Evolutionary conservation across 35 echinoderm and acorn worm genomes (phyloP).

Genomic region (Lytechinus pictus): DNA sequence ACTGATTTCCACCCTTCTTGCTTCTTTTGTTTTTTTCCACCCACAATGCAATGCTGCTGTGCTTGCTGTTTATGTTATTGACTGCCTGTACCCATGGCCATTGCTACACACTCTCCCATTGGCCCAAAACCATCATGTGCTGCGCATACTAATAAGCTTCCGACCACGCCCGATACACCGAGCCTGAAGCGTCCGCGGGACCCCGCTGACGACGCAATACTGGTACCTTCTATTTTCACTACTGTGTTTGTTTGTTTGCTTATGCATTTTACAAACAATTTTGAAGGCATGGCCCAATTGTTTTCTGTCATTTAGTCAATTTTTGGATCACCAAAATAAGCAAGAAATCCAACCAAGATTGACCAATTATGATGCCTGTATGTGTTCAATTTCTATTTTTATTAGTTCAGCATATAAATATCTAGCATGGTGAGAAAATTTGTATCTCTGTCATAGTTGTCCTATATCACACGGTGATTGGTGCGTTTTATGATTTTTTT

Average conservation of each 20-base stretch:
- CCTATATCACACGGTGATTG: constrained; percentile 20
- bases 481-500: constrained; percentile 48
- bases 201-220: constrained; percentile 87
- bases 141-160: constrained; percentile 99
- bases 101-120: constrained; percentile 99
- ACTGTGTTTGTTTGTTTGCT: constrained; percentile 55
- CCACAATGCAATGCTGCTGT: constrained; percentile 99
- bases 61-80: constrained; percentile 99
- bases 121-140: constrained; percentile 99
- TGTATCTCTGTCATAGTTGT: background rate
- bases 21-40: constrained; percentile 96
- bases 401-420: constrained; percentile 18
- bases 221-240: constrained; percentile 84
- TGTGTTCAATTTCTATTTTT: constrained; percentile 36
- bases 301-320: constrained; percentile 21
- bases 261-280: constrained; percentile 50
- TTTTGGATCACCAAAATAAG: background rate
- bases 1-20: constrained; percentile 98
- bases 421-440: constrained; percentile 41
- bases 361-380: background rate
- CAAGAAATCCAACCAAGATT: background rate
- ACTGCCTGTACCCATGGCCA: constrained; percentile 99
- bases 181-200: constrained; percentile 95
- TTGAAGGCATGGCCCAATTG: constrained; percentile 50
- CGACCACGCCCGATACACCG: constrained; percentile 93